phyloP scores from a whole-genome alignment of 2,113 vertebrate species.

The Psilopsiagon aurifrons region DNA sequence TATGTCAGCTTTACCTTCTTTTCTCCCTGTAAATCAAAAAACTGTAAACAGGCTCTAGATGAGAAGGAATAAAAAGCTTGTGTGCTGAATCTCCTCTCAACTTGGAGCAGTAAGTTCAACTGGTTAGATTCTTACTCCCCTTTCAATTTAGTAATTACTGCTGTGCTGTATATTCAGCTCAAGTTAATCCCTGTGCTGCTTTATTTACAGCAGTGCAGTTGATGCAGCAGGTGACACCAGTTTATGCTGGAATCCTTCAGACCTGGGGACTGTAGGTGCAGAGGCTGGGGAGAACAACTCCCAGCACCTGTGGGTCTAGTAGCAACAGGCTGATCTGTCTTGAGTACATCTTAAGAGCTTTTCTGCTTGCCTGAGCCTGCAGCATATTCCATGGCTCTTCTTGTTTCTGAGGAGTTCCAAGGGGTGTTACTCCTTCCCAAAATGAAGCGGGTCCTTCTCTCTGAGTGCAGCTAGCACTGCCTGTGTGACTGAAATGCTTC shows the following conservation, averaged over 20 bases:
- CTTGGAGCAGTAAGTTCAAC: background rate
- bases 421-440: background rate
- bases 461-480: background rate
- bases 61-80: background rate
- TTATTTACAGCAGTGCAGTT: background rate
- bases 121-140: background rate
- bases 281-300: background rate
- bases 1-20: background rate
- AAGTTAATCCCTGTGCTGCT: slow-evolving; percentile 1
- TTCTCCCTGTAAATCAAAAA: background rate
- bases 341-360: background rate
- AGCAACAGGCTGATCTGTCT: background rate
- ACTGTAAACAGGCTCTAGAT: background rate
- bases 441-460: background rate
- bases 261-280: background rate
- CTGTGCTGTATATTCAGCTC: background rate
- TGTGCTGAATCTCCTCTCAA: background rate
- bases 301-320: background rate
- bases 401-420: background rate
- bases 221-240: background rate
- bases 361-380: background rate
- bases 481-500: background rate
- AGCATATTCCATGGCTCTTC: background rate
- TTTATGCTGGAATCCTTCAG: slow-evolving; percentile 11
- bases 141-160: slow-evolving; percentile 13